Evolutionary conservation across 2,888 invertebrate species (phyloP).

Genomic region (Frankliniella intonsa): DNA sequence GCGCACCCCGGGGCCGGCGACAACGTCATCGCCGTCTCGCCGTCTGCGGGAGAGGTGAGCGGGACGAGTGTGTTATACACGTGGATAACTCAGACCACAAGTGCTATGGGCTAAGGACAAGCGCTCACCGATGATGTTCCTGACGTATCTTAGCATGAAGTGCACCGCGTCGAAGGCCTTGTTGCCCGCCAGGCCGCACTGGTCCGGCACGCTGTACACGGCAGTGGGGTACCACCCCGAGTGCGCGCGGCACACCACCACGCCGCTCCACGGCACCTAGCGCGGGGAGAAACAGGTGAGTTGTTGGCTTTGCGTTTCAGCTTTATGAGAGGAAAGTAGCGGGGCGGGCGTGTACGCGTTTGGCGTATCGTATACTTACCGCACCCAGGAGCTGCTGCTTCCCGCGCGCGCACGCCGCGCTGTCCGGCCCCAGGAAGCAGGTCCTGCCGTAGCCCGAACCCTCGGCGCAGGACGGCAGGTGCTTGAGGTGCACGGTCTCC

Average conservation of each 20-base stretch:
- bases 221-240: slow-evolving; percentile 69
- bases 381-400: neutral
- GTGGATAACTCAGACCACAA: no score
- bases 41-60: neutral
- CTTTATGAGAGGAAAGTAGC: no score
- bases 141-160: slow-evolving; percentile 50
- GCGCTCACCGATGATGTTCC: slow-evolving; percentile 50
- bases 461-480: neutral
- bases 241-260: slow-evolving; percentile 61
- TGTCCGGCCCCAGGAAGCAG: neutral
- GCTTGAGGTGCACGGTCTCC: slow-evolving; percentile 28
- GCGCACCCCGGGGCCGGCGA: slow-evolving; percentile 48
- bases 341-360: no score
- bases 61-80: no score
- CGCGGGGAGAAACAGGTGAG: neutral
- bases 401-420: neutral
- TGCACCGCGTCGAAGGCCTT: slow-evolving; percentile 54
- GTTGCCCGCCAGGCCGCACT: slow-evolving; percentile 52
- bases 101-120: neutral
- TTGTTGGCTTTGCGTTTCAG: neutral
- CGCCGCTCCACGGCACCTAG: slow-evolving; percentile 57
- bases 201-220: slow-evolving; percentile 54
- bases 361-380: neutral
- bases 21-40: neutral
- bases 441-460: slow-evolving; percentile 1